Percentiles rank a stretch among this genome's conserved stretches.
These are phyloP conservation scores for Podiceps cristatus DNA, from an alignment of 2,113 vertebrate genomes.

Conservation along the genomic window DNA sequence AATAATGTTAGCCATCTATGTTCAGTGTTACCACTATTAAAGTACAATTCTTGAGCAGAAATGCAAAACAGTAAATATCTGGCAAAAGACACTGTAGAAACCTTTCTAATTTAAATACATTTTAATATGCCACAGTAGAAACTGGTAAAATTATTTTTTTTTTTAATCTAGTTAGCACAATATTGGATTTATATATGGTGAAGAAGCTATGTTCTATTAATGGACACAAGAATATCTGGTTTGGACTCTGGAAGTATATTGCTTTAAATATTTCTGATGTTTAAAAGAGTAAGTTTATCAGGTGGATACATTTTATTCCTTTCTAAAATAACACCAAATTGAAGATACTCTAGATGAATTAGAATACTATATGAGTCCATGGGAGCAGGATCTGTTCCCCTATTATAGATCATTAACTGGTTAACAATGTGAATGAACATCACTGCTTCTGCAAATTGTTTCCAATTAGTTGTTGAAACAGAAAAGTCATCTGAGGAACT, in stretches of 20 bases:
- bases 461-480: constrained; percentile 30
- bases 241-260: not conserved
- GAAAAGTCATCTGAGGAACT: constrained; percentile 25
- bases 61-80: not conserved
- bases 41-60: not conserved
- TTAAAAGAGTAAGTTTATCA: not conserved
- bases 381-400: not conserved
- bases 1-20: not conserved
- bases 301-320: not conserved
- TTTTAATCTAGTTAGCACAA: not conserved
- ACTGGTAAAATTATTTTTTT: not conserved
- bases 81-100: not conserved
- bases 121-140: not conserved
- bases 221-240: not conserved
- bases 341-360: not conserved
- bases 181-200: not conserved
- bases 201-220: not conserved
- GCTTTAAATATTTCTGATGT: not conserved
- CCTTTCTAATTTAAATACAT: not conserved
- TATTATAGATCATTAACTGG: not conserved
- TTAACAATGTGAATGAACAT: not conserved
- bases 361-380: not conserved
- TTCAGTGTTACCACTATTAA: not conserved
- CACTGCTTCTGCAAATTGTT: not conserved
- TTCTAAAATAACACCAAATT: not conserved